These are phyloP conservation scores for Urocyon cinereoargenteus DNA, from an alignment of 2,797 vertebrate species.

Conservation along the genomic window DNA sequence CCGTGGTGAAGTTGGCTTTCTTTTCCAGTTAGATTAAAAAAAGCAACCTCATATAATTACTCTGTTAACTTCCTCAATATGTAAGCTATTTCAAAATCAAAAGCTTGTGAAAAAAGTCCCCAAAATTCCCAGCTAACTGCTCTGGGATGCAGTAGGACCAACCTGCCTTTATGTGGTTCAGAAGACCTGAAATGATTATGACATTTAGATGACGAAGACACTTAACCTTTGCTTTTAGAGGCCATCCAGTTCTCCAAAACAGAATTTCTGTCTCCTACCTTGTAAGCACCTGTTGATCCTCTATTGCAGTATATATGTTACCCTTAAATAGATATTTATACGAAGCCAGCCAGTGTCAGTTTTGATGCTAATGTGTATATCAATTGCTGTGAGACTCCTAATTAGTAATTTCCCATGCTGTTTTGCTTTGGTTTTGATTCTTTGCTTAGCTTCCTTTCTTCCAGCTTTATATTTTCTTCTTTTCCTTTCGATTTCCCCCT, in stretches of 20 bases:
- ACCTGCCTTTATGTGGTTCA: not conserved
- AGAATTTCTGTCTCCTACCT: not conserved
- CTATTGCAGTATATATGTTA: not conserved
- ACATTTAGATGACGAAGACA: not conserved
- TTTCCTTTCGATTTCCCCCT: not conserved
- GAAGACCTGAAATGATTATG: conserved; percentile 17
- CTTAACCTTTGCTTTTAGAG: not conserved
- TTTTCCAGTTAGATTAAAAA: conserved; percentile 8
- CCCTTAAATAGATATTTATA: not conserved
- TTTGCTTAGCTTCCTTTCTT: not conserved
- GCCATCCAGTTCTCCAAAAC: not conserved
- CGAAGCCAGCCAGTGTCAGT: not conserved
- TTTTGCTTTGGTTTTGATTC: not conserved
- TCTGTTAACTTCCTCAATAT: conserved; percentile 6
- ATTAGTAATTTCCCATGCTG: not conserved
- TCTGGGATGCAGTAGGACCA: not conserved
- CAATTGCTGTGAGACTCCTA: not conserved
- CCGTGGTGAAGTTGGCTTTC: not conserved
- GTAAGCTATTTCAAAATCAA: conserved; percentile 2
- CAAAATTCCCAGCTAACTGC: not conserved
- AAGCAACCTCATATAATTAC: not conserved
- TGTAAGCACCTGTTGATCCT: not conserved
- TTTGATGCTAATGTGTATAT: not conserved
- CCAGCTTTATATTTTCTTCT: not conserved
- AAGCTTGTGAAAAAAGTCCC: conserved; percentile 4